Evolutionary conservation across 35 echinoderm and acorn worm species (phyloP).

Genomic region (Anneissia japonica): DNA sequence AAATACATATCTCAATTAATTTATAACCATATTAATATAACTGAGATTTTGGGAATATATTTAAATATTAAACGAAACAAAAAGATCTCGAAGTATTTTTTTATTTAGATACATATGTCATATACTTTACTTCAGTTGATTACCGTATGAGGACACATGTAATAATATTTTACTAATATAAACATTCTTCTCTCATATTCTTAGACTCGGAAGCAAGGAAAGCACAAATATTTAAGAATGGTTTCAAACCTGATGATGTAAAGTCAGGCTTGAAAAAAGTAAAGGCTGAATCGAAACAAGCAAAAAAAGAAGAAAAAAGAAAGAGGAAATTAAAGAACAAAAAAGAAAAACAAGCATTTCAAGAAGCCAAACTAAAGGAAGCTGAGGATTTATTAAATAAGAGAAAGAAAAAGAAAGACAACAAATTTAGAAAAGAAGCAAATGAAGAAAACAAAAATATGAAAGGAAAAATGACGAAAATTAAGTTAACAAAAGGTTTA

Average conservation of each 20-base stretch:
- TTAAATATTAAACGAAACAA: no score
- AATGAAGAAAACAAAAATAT: background rate
- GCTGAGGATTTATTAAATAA: background rate
- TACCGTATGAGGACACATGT: no score
- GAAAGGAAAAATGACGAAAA: background rate
- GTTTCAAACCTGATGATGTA: slow-evolving; percentile 43
- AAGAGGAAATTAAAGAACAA: background rate
- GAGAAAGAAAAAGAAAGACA: background rate
- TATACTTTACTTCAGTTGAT: no score
- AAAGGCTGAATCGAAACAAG: slow-evolving; percentile 14
- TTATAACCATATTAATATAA: no score
- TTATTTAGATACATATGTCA: no score
- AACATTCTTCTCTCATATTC: no score
- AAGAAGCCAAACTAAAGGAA: background rate
- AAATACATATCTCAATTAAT: no score
- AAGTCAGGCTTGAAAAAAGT: slow-evolving; percentile 28
- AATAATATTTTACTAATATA: no score
- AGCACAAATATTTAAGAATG: slow-evolving; percentile 33
- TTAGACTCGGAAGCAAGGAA: background rate
- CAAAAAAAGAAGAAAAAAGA: background rate
- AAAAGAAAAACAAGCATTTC: background rate
- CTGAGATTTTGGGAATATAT: no score
- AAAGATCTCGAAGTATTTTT: no score
- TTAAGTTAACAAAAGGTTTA: background rate
- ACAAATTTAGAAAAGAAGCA: background rate